These are phyloP conservation scores for Enteromius trimaculatus DNA, from an alignment of 2,797 vertebrate species.

Conservation along the genomic window DNA sequence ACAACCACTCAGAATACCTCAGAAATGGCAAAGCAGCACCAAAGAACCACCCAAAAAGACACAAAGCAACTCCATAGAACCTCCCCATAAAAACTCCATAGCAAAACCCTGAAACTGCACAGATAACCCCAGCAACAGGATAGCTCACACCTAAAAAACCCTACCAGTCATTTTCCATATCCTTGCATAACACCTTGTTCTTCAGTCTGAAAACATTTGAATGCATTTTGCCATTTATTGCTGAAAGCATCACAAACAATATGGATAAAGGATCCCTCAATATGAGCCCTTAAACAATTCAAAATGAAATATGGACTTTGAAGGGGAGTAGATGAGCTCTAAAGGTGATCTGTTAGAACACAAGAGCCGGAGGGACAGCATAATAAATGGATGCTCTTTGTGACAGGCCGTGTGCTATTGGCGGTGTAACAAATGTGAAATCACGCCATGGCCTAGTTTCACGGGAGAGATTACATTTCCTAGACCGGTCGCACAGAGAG, in stretches of 20 bases:
- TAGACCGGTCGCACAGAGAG: constrained; percentile 58
- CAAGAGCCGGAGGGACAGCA: constrained; percentile 49
- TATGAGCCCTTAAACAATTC: constrained; percentile 16
- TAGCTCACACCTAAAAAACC: neutral
- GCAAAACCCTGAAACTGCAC: neutral
- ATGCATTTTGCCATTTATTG: constrained; percentile 12
- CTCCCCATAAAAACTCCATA: neutral
- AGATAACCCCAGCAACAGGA: neutral
- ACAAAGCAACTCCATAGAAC: neutral
- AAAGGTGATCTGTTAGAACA: constrained; percentile 47
- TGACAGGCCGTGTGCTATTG: constrained; percentile 64
- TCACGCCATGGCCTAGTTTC: constrained; percentile 71
- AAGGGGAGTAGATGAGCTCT: constrained; percentile 40
- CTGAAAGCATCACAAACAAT: constrained; percentile 8
- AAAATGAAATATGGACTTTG: constrained; percentile 34
- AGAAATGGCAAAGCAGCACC: neutral
- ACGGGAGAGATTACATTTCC: constrained; percentile 64
- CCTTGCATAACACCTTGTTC: constrained; percentile 11
- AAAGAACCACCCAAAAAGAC: neutral
- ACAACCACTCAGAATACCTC: neutral
- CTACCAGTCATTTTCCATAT: neutral
- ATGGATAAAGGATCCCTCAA: constrained; percentile 10
- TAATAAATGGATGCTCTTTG: constrained; percentile 65
- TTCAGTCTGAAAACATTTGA: constrained; percentile 34
- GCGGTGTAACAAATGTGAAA: constrained; percentile 70